Evolutionary conservation across 2,113 vertebrate genomes (phyloP), one percentile per base, ranked within the genome.

Genomic region (Baryphthengus martii): DNA sequence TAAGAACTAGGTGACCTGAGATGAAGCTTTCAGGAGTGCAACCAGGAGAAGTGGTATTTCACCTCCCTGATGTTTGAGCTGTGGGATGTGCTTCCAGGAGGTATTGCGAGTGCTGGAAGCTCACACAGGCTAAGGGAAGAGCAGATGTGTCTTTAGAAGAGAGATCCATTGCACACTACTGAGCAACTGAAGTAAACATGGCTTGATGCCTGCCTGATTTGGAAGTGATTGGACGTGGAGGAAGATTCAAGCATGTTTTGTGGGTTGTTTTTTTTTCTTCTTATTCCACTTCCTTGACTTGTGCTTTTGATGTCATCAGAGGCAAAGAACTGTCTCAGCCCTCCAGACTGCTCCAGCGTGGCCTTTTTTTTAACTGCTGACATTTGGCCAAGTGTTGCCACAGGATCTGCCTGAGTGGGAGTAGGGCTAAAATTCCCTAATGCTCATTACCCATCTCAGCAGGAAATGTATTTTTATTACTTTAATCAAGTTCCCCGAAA

Each of bases 31-130:
- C 31, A 53, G 56, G 55, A 74, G 1, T 19, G 18, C 6, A 19
- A 44, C 25, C 26, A 62, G 75, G 50, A 47, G 15, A 82, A 33
- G 31, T 25, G 33, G 1, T 2, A 42, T 49, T 37, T 62, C 7
- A 25, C 9, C 25, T 14, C 17, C 4, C 1, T 28, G 19, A 7
- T 24, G 31, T 39, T 39, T 13, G 56, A 65, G 28, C 29, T 70
- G 16, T 19, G 11, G 21, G 33, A 47, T 11, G 1, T 0, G 1
- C 2, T 81, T 77, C 31, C 61, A 45, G 50, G 13, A 15, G 4
- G 12, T 39, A 3, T 0, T 13, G 21, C 33, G 39, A 13, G 21
- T 81, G 56, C n/a, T 58, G 40, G 28, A 61, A 50, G 17, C 17
- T 56, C 23, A 25, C 11, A 4, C 8, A 25, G 5, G 8, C 29